These are phyloP conservation scores for Aplysia californica DNA, from an alignment of 1,140 invertebrate species.

Conservation along the genomic window DNA sequence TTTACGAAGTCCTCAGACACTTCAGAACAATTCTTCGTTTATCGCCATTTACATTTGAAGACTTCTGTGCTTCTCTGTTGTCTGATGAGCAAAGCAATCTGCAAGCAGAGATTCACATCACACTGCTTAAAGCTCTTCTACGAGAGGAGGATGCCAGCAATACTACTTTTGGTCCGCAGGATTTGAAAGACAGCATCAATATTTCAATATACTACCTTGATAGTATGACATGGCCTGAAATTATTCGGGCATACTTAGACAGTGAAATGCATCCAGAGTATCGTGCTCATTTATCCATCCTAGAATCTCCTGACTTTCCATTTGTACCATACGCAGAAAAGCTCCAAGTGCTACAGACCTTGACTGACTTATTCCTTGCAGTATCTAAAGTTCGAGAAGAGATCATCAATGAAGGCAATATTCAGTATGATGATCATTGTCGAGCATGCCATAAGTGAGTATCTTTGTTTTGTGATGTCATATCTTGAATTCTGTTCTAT, in stretches of 20 bases:
- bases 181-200: constrained; percentile 97
- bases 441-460: constrained; percentile 84
- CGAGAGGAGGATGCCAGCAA: constrained; percentile 95
- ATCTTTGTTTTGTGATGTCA: not conserved
- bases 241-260: constrained; percentile 84
- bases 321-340: constrained; percentile 86
- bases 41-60: constrained; percentile 95
- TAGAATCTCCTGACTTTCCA: constrained; percentile 76
- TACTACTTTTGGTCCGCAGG: constrained; percentile 93
- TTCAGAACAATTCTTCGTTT: constrained; percentile 90
- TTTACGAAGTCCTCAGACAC: constrained; percentile 94
- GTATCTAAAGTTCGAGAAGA: constrained; percentile 93
- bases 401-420: constrained; percentile 90
- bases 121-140: constrained; percentile 89
- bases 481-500: too few relatives aligned
- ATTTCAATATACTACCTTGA: constrained; percentile 92
- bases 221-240: constrained; percentile 94
- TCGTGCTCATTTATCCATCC: constrained; percentile 70
- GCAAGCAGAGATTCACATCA: constrained; percentile 91
- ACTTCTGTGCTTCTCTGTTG: constrained; percentile 92
- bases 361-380: constrained; percentile 94
- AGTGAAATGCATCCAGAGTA: constrained; percentile 72
- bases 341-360: constrained; percentile 87
- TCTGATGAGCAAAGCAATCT: constrained; percentile 92
- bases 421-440: constrained; percentile 94